Evolutionary conservation across 2,113 vertebrate species (phyloP), one percentile per base, ranked within the genome.

Genomic region (Ursus arctos): DNA sequence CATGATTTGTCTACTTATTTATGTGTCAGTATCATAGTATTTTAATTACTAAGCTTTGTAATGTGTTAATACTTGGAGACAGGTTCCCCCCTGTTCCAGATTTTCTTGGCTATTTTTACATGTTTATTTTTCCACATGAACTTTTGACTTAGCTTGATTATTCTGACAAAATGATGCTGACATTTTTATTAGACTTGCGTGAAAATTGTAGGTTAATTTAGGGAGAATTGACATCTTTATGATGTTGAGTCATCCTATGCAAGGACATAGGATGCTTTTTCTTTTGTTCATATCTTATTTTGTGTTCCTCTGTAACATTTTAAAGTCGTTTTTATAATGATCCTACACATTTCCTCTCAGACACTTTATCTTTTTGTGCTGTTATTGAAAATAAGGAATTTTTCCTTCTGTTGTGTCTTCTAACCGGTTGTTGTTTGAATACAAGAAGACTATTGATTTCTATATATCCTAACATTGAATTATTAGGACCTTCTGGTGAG

Each of bases 151-250:
- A 74, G 14, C 77, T 84, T 90, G 80, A 83, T 94, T 88, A 88
- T 94, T 97, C 28, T 94, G 43, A 88, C 31, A 63, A 96, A 97
- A 87, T 94, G 57, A 88, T 77, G 71, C 43, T 94, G 88, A 87
- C 65, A 79, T 77, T 71, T 94, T 96, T 82, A 81, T 92, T 97
- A 92, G 61, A 72, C 10, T 91, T 92, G 6, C 90, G 55, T 82
- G 95, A 97, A 92, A 90, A 90, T 69, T 84, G 24, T 87, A 76
- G 33, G 13, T 83, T 96, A 81, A 88, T 98, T 96, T 94, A 96
- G 85, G 53, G 28, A 91, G 71, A 94, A 88, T 8, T 93, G 76
- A 77, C 63, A 88, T 91, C 71, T 95, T 96, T 95, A 81, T 96
- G 61, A 93, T 76, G 14, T 36, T 91, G 80, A 91, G 63, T 95